Base-by-base conservation (phyloP, 2,113 vertebrate species). In the Sinosuthora webbiana region DNA sequence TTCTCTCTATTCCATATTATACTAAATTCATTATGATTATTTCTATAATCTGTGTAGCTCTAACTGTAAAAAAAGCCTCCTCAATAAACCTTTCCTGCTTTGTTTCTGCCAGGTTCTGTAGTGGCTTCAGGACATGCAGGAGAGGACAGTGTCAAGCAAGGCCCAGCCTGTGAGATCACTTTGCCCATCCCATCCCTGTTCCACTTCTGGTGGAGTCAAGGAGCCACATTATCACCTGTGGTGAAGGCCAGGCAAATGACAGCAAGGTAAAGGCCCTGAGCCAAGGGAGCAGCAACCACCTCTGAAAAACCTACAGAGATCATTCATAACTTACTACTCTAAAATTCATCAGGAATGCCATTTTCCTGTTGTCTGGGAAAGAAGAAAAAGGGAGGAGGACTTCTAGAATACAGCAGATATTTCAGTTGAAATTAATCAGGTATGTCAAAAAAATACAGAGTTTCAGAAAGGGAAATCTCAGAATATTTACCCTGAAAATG, bases 171-270 rank as follows among this genome's bases (percentile, higher is more conserved):
- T 30, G 50, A 44, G 47, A 37, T 49, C 9, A 12, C 11, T 49
- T 60, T 31, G 17, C 7, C 42, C 25, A 35, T 21, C 25, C 20
- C 11, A 65, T 37, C 35, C 22, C 45, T 35, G 19, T 11, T 47
- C 44, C 39, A 35, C 41, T 31, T 47, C 37, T 19, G 64, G 24
- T 44, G 13, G 22, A 45, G 37, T 25, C 20, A 10, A 59, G 33
- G 37, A 93, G 33, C 33, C 47, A n/a, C 3, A 0, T 22, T 17
- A 11, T 35, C 27, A 4, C 35, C 35, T 1, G 0, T 5, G 5
- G 30, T 11, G 30, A 88, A 47, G 21, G 15, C 27, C 30, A 20
- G 18, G 56, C 0, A 7, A 74, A 45, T 35, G 18, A 25, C 28
- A 70, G 10, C 39, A 69, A 50, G 23, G 33, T 65, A 76, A 89